Base-by-base conservation (phyloP, 64 coral and sea anemone genomes). In the Stichodactyla helianthus region DNA sequence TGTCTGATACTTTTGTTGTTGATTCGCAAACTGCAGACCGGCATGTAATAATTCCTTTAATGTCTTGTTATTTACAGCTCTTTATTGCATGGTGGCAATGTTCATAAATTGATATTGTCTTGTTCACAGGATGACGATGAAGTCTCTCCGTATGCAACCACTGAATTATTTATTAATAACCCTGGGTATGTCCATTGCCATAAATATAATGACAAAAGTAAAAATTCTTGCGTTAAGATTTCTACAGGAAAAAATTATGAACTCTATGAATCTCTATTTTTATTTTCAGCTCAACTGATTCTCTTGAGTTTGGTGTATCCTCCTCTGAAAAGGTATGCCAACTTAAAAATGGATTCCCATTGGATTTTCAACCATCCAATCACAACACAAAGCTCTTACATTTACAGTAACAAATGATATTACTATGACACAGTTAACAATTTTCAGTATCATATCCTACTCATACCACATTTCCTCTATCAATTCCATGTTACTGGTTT, bases 91-190 rank as follows among this genome's bases (percentile, higher is more conserved):
- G 5, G 1, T 1, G 20, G 62, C 18, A 18, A 63, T 23, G 2
- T 31, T 74, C 4, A 27, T 10, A 10, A 4, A 7, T 52, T 18
- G 9, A 19, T 53, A 53, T 2, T 81, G 17, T 76, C 7, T 77
- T 50, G 4, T 52, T 60, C 20, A 54, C 78, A 85, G 79, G 88
- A 78, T 76, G 85, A 79, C 80, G 85, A 93, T 84, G 79, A 89
- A n/a, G 88, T 97, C 7, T 97, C 94, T 82, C 94, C 94, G 25
- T 97, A 97, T 93, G 94, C 94, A 71, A 65, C 94, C 10, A 97
- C 91, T 20, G 88, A 88, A 20, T 89, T 97, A 25, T 97, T 90
- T 67, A 97, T 84, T 25, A 20, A 59, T 58, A 31, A 55, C 17
- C 55, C 44, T n/a, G 52, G 78, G 78, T 81, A 54, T 53, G 52